Percentiles rank a stretch among this genome's conserved stretches.
Conservation (phyloP, 2,797 vertebrate genomes). For the Potorous gilbertii region DNA sequence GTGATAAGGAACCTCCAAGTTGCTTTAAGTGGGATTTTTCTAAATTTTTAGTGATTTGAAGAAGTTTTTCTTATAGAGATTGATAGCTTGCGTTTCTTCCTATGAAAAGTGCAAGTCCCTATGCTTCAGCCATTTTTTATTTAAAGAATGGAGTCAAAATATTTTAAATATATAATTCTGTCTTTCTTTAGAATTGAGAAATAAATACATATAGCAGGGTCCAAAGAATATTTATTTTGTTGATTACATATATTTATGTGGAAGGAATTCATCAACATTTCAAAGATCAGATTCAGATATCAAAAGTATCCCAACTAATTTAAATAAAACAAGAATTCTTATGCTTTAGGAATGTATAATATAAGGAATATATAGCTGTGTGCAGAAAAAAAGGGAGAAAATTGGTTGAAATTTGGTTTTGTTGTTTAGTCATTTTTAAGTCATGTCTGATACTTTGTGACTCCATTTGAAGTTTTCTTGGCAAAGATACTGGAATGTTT, state of each 20-base stretch:
- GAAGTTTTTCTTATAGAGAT: background rate
- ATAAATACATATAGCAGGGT: background rate
- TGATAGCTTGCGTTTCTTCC: background rate
- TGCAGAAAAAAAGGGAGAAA: background rate
- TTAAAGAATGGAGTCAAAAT: background rate
- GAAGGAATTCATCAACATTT: background rate
- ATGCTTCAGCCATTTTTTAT: background rate
- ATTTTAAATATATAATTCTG: background rate
- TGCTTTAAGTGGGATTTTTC: background rate
- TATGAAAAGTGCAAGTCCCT: background rate
- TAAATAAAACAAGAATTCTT: background rate
- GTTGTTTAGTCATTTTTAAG: no score
- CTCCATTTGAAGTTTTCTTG: background rate
- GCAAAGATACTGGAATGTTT: background rate
- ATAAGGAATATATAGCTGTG: background rate
- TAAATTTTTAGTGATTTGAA: background rate
- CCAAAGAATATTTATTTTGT: background rate
- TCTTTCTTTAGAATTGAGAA: background rate
- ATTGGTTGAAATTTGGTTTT: background rate
- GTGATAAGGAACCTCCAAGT: background rate
- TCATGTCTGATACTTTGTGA: background rate
- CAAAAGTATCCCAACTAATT: background rate
- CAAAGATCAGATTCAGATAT: background rate
- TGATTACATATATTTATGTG: background rate
- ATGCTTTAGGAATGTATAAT: background rate